Conservation (phyloP, 2,888 invertebrate genomes). For the Formica aserva region DNA sequence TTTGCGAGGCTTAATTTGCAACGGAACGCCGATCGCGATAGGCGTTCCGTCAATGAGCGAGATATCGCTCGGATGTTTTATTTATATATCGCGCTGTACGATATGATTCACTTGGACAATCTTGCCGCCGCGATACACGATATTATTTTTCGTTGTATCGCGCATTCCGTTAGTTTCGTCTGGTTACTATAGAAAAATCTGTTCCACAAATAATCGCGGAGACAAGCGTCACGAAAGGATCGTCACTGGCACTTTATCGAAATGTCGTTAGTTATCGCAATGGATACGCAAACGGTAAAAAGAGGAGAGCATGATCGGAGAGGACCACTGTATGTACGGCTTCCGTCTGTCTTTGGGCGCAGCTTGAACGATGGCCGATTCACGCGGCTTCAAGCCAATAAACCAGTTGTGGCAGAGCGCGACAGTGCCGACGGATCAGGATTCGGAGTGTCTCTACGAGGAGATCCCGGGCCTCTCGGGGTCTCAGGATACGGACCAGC, state of each 20-base stretch:
- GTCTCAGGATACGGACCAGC: constrained; percentile 78
- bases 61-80: background rate
- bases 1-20: background rate
- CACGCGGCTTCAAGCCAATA: constrained; percentile 85
- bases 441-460: constrained; percentile 85
- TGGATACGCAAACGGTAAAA: background rate
- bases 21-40: background rate
- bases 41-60: background rate
- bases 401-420: constrained; percentile 84
- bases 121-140: constrained; percentile 19
- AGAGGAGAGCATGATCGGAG: constrained; percentile 32
- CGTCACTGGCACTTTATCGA: constrained; percentile 12
- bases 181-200: background rate
- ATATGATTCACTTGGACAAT: no score
- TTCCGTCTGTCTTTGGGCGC: constrained; percentile 68
- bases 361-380: constrained; percentile 85
- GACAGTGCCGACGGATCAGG: constrained; percentile 83
- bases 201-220: background rate
- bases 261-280: constrained; percentile 20
- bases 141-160: constrained; percentile 23
- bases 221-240: constrained; percentile 23
- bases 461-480: constrained; percentile 83
- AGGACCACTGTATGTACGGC: constrained; percentile 33
- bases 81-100: background rate
- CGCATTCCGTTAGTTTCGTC: background rate